Conservation (phyloP, 2,113 vertebrate species). For the Menura novaehollandiae region DNA sequence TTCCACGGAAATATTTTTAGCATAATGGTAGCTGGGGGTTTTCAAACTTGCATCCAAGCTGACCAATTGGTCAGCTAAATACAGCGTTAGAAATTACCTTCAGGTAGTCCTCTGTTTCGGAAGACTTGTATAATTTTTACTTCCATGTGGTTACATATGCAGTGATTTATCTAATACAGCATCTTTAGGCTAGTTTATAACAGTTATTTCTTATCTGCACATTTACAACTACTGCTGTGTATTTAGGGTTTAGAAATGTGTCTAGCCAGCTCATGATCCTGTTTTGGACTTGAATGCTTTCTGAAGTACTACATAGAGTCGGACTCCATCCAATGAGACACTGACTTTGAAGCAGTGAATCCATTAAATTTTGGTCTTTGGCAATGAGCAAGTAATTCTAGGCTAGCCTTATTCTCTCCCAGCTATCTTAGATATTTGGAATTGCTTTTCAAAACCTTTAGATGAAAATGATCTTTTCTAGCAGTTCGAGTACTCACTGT, state of each 20-base stretch:
- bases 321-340: neutral
- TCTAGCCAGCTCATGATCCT: neutral
- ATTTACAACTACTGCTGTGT: neutral
- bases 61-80: neutral
- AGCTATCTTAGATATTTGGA: neutral
- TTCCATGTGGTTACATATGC: neutral
- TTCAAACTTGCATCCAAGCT: neutral
- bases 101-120: neutral
- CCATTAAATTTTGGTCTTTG: neutral
- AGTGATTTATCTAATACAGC: neutral
- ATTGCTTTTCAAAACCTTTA: slow-evolving; percentile 7
- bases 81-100: neutral
- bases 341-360: neutral
- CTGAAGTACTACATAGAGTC: neutral
- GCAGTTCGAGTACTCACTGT: neutral
- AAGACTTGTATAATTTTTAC: neutral
- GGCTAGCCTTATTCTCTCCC: neutral
- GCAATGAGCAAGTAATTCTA: neutral
- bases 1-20: neutral
- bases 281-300: neutral
- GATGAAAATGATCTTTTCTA: neutral
- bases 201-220: neutral
- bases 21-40: neutral
- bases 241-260: neutral
- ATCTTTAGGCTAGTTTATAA: neutral